Evolutionary conservation across 2,797 vertebrate species (phyloP).

Genomic region (Muscicapa comitata): DNA sequence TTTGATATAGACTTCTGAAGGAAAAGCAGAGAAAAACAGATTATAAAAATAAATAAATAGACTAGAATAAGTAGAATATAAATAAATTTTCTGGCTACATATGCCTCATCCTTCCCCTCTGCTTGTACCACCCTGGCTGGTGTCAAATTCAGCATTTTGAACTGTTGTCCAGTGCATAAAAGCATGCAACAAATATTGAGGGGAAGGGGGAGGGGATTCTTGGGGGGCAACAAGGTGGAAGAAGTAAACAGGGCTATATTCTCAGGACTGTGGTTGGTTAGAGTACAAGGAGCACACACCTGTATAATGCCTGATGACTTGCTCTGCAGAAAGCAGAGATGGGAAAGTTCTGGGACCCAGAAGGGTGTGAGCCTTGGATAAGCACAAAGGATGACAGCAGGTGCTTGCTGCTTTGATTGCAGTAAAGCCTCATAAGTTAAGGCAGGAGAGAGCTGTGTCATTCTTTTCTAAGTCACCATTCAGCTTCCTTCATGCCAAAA

Average conservation of each 20-base stretch:
- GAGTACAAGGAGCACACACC: neutral
- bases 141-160: neutral
- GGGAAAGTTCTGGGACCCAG: neutral
- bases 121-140: neutral
- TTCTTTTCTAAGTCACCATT: neutral
- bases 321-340: neutral
- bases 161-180: neutral
- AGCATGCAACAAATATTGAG: neutral
- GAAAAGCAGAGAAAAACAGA: neutral
- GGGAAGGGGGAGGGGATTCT: fast-evolving
- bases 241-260: neutral
- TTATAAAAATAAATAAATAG: neutral
- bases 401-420: neutral
- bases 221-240: fast-evolving
- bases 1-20: neutral
- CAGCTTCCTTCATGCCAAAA: neutral
- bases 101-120: neutral
- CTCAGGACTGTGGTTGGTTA: neutral
- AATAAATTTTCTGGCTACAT: neutral
- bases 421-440: neutral
- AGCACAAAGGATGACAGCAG: neutral
- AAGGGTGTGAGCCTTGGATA: neutral
- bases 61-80: neutral
- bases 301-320: neutral
- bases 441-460: neutral